phyloP scores from a whole-genome alignment of 2,113 vertebrate genomes.

The Chloebia gouldiae region DNA sequence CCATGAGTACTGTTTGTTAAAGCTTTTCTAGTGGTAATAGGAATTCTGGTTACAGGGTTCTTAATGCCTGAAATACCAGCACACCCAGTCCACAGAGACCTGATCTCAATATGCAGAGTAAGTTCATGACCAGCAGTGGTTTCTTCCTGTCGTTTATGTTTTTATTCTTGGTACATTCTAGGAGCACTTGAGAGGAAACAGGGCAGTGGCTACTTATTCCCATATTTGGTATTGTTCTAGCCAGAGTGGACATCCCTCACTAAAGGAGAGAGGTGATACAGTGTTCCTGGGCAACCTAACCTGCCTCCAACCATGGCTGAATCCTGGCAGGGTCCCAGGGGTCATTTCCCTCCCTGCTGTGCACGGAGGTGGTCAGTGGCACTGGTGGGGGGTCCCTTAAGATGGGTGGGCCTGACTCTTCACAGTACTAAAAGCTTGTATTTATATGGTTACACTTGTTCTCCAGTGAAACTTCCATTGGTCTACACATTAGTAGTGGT shows the following conservation, averaged over 20 bases:
- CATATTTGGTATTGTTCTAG: slow-evolving; percentile 39
- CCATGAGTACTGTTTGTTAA: slow-evolving; percentile 35
- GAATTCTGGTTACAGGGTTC: slow-evolving; percentile 54
- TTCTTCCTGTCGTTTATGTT: slow-evolving; percentile 61
- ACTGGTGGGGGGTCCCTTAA: background rate
- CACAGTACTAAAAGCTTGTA: background rate
- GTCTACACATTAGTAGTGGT: background rate
- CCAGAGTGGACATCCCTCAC: background rate
- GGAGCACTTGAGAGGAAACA: slow-evolving; percentile 54
- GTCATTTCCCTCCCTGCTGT: background rate
- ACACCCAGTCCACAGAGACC: slow-evolving; percentile 66
- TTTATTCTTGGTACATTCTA: slow-evolving; percentile 55
- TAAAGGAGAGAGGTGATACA: background rate
- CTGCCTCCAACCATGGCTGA: background rate
- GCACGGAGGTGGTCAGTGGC: background rate
- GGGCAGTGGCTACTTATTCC: slow-evolving; percentile 3
- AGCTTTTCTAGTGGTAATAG: slow-evolving; percentile 49
- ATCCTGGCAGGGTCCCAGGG: background rate
- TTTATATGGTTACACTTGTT: background rate
- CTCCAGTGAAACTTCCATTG: background rate
- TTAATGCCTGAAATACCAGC: slow-evolving; percentile 69
- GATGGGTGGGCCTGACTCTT: background rate
- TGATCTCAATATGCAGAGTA: slow-evolving; percentile 42
- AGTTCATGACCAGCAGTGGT: slow-evolving; percentile 53
- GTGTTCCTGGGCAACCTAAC: background rate